These are phyloP conservation scores for Physocephala rufipes DNA, from an alignment of 2,888 invertebrate genomes.

Conservation along the genomic window DNA sequence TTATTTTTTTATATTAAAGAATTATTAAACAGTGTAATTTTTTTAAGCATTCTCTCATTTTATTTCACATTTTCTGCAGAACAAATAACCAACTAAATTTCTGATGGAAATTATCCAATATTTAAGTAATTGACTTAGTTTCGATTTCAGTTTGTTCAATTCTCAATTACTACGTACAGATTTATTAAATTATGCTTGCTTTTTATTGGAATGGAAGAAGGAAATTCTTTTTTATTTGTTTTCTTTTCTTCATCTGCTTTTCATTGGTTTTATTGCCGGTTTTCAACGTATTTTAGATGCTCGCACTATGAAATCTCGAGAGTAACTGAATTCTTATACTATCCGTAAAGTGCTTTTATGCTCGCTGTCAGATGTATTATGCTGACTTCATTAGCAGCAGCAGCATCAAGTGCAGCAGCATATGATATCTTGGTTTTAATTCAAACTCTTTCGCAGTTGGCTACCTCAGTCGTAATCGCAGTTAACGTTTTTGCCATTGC, in stretches of 20 bases:
- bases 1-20: no score
- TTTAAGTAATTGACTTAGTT: not conserved
- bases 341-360: constrained; percentile 63
- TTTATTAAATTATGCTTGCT: constrained; percentile 36
- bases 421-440: constrained; percentile 11
- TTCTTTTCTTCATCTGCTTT: constrained; percentile 34
- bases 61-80: not conserved
- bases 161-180: constrained; percentile 27
- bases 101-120: not conserved
- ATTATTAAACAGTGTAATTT: no score
- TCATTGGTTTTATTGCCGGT: constrained; percentile 19
- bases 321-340: constrained; percentile 63
- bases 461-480: constrained; percentile 17
- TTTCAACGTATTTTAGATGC: constrained; percentile 42
- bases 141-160: not conserved
- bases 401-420: constrained; percentile 4
- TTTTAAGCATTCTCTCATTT: not conserved
- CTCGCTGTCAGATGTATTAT: constrained; percentile 32
- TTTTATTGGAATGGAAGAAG: constrained; percentile 35
- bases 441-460: constrained; percentile 25
- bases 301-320: constrained; percentile 63
- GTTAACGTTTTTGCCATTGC: not conserved
- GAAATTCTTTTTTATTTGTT: constrained; percentile 34
- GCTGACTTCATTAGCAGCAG: constrained; percentile 2
- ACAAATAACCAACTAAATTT: no score